A percentile compares a stretch with the other conserved stretches of the same genome.
These are phyloP conservation scores for Balaenoptera acutorostrata DNA, from an alignment of 2,113 vertebrate species.

Conservation along the genomic window DNA sequence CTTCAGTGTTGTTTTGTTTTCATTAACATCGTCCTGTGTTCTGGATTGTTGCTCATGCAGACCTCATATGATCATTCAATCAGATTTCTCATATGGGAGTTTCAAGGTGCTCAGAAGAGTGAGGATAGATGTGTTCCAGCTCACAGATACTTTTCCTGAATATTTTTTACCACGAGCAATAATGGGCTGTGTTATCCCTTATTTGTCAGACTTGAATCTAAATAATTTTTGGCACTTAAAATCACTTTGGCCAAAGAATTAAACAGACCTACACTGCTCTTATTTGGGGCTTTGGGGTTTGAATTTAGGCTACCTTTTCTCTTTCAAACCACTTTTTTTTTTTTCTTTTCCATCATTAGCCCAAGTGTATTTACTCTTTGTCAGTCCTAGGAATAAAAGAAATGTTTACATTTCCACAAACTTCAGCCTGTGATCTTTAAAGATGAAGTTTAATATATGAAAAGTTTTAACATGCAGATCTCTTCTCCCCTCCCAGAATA, in stretches of 20 bases:
- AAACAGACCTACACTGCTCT: neutral
- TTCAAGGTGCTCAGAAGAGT: neutral
- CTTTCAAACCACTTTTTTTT: neutral
- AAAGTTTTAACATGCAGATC: constrained; percentile 16
- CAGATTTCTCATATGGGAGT: neutral
- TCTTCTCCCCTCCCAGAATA: constrained; percentile 86
- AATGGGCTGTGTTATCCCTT: neutral
- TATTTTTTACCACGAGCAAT: neutral
- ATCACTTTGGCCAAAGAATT: neutral
- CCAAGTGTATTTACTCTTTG: neutral
- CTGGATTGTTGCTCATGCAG: neutral
- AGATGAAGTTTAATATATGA: neutral
- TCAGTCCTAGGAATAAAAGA: constrained; percentile 12
- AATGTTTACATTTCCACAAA: neutral
- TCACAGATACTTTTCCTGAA: neutral
- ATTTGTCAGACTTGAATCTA: neutral
- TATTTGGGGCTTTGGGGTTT: constrained; percentile 13
- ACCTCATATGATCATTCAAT: neutral
- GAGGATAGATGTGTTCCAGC: neutral
- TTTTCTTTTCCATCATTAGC: neutral
- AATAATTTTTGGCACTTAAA: constrained; percentile 14
- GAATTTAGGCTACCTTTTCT: neutral
- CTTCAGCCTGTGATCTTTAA: neutral
- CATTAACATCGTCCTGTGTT: neutral
- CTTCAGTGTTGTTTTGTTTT: neutral